These are phyloP conservation scores for Thamnophis elegans DNA, from an alignment of 2,797 vertebrate genomes.

Conservation along the genomic window DNA sequence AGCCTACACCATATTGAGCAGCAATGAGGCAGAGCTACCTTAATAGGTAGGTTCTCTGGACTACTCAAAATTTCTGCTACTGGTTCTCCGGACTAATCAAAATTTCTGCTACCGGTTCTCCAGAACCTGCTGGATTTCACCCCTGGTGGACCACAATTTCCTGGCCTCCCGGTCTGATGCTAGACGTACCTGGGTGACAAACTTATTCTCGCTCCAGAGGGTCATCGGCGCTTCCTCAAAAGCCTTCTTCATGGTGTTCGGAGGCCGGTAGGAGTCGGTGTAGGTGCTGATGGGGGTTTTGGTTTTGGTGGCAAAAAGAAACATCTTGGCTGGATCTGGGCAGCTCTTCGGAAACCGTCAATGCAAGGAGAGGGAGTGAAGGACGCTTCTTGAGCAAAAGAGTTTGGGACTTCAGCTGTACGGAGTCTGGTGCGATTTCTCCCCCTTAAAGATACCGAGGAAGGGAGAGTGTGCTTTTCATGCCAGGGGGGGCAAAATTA, in stretches of 20 bases:
- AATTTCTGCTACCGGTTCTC: too few species aligned
- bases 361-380: not conserved
- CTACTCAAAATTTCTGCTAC: too few species aligned
- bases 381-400: not conserved
- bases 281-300: conserved; percentile 72
- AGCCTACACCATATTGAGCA: not conserved
- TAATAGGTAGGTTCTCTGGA: too few species aligned
- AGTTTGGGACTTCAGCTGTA: not conserved
- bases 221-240: conserved; percentile 19
- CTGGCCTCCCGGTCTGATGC: too few species aligned
- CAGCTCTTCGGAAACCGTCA: rapidly evolving
- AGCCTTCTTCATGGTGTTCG: conserved; percentile 53
- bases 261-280: conserved; percentile 64
- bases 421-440: not conserved
- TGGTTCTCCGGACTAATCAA: too few species aligned
- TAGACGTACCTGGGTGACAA: conserved; percentile 56
- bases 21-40: not conserved
- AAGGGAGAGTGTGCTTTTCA: not conserved
- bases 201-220: conserved; percentile 60
- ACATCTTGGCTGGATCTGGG: conserved; percentile 41
- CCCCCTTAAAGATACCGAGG: not conserved
- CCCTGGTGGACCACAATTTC: not conserved
- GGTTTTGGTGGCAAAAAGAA: conserved; percentile 59
- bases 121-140: too few species aligned
- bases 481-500: not conserved